Percentiles rank a stretch among this genome's conserved stretches.
Evolutionary conservation across 2,113 vertebrate genomes (phyloP).

Genomic region (Odobenus rosmarus): DNA sequence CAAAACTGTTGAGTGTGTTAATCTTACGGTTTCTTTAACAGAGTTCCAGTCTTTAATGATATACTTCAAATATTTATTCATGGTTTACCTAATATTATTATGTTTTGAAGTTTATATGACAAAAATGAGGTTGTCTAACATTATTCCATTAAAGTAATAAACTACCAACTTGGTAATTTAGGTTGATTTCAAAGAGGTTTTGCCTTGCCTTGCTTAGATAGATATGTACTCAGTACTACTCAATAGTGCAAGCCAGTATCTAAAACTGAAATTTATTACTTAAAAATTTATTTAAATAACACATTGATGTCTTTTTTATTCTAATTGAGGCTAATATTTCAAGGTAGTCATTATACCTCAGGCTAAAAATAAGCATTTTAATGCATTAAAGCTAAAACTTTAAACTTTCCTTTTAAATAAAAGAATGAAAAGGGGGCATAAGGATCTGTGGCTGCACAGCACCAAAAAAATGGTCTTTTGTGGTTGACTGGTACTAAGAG

Average conservation of each 20-base stretch:
- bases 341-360: neutral
- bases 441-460: neutral
- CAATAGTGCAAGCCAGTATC: neutral
- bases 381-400: neutral
- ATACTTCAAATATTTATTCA: neutral
- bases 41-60: neutral
- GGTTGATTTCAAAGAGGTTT: neutral
- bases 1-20: neutral
- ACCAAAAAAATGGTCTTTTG: neutral
- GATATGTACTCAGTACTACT: neutral
- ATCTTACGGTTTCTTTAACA: neutral
- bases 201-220: neutral
- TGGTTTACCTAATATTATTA: neutral
- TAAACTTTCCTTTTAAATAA: neutral
- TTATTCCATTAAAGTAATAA: neutral
- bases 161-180: neutral
- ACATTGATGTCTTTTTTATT: neutral
- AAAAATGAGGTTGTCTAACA: neutral
- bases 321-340: neutral
- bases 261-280: constrained; percentile 35
- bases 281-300: constrained; percentile 8
- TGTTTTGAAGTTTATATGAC: neutral
- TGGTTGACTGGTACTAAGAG: neutral
- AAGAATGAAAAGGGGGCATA: neutral
- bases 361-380: neutral